These are phyloP conservation scores for Actenoides hombroni DNA, from an alignment of 2,113 vertebrate species.

Conservation along the genomic window DNA sequence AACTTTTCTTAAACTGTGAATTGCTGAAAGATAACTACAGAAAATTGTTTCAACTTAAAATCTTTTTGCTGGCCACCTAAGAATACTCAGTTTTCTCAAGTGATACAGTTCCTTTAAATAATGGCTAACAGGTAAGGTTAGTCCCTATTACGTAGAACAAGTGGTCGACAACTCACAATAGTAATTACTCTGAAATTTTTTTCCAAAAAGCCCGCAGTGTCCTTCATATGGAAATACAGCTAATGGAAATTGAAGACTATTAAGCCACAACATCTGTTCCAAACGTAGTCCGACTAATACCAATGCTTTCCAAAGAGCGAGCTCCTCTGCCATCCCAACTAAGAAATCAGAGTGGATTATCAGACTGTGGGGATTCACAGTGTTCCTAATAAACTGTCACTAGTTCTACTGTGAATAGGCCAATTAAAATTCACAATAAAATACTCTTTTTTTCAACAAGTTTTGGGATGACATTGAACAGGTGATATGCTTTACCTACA, in stretches of 20 bases:
- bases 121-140: not conserved
- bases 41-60: constrained; percentile 2
- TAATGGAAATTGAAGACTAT: not conserved
- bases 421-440: not conserved
- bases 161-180: not conserved
- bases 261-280: not conserved
- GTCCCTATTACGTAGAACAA: not conserved
- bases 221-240: not conserved
- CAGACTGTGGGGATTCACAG: not conserved
- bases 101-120: not conserved
- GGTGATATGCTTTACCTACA: not conserved
- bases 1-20: not conserved
- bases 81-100: not conserved
- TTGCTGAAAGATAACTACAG: constrained; percentile 1
- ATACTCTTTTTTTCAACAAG: not conserved
- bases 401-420: not conserved
- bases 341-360: not conserved
- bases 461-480: not conserved
- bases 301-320: not conserved
- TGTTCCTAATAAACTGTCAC: not conserved
- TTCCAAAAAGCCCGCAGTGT: not conserved
- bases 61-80: constrained; percentile 2
- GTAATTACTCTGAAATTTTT: not conserved
- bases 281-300: not conserved
- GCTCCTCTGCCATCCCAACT: not conserved